phyloP scores from a whole-genome alignment of 2,113 vertebrate species.

The Myodes glareolus region DNA sequence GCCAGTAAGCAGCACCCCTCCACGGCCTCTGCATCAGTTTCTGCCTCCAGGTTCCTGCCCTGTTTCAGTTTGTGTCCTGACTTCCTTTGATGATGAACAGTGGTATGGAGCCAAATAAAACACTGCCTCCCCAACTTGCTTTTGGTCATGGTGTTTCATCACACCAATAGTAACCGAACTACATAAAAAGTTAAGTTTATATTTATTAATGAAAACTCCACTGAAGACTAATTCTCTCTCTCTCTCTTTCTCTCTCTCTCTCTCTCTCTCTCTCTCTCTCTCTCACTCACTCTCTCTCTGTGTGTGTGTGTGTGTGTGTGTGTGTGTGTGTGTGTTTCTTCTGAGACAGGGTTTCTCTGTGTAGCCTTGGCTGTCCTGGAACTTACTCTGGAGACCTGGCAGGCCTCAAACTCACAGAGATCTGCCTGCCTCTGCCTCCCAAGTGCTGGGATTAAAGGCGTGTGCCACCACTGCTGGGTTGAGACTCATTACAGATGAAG shows the following conservation, averaged over 20 bases:
- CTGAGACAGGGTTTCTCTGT: too few species aligned
- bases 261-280: neutral
- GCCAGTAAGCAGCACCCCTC: neutral
- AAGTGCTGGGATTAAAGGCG: too few species aligned
- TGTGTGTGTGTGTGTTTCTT: too few species aligned
- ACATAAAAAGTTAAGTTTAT: neutral
- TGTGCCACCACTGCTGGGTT: neutral
- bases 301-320: too few species aligned
- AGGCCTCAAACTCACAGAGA: too few species aligned
- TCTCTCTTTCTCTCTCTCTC: neutral
- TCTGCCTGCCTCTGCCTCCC: too few species aligned
- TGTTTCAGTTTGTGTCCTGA: neutral
- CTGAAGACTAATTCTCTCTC: neutral
- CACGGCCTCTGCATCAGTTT: neutral
- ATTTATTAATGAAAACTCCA: slow-evolving; percentile 24
- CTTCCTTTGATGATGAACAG: neutral
- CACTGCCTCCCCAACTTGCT: neutral
- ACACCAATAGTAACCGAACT: neutral
- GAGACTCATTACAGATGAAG: neutral
- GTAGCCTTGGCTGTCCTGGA: too few species aligned
- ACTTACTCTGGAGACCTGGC: too few species aligned
- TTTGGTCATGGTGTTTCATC: neutral
- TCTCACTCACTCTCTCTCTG: neutral
- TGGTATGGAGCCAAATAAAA: neutral
- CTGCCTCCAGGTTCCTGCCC: neutral